These are phyloP conservation scores for Syngnathus acus DNA, from an alignment of 2,797 vertebrate species.

Conservation along the genomic window DNA sequence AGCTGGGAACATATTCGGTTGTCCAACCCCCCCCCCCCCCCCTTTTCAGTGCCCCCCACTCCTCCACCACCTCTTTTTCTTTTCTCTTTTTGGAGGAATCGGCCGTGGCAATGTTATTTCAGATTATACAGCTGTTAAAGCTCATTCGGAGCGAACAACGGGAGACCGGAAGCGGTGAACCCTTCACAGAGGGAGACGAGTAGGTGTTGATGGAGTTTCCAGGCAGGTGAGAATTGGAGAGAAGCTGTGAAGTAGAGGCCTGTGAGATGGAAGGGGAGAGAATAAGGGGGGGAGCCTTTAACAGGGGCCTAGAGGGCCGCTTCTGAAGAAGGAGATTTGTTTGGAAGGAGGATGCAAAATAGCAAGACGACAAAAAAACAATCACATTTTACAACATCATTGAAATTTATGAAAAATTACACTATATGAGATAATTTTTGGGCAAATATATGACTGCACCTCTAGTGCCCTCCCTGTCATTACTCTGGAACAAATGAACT, in stretches of 20 bases:
- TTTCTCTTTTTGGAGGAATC: slow-evolving; percentile 46
- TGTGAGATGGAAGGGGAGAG: slow-evolving; percentile 61
- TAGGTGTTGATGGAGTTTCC: slow-evolving; percentile 68
- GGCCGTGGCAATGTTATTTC: slow-evolving; percentile 66
- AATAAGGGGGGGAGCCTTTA: slow-evolving; percentile 65
- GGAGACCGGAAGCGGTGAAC: slow-evolving; percentile 65
- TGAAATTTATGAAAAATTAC: not conserved
- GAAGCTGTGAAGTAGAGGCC: slow-evolving; percentile 58
- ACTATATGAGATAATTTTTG: not conserved
- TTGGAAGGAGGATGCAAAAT: slow-evolving; percentile 57
- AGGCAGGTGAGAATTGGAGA: slow-evolving; percentile 67
- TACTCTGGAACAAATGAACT: slow-evolving; percentile 20
- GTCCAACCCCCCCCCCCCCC: not conserved
- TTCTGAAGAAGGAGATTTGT: slow-evolving; percentile 60
- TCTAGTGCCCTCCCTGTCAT: slow-evolving; percentile 6
- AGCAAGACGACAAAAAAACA: slow-evolving; percentile 12
- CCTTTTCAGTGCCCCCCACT: slow-evolving; percentile 20
- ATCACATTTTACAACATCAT: too few species aligned
- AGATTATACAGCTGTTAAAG: slow-evolving; percentile 74
- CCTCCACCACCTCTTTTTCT: slow-evolving; percentile 27
- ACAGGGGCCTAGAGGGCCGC: slow-evolving; percentile 44
- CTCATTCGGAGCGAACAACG: slow-evolving; percentile 65
- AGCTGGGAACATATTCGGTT: slow-evolving; percentile 60
- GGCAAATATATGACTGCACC: too few species aligned
- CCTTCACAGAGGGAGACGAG: slow-evolving; percentile 56